Evolutionary conservation across 2,888 invertebrate genomes (phyloP).

Genomic region (Griposia aprilina): DNA sequence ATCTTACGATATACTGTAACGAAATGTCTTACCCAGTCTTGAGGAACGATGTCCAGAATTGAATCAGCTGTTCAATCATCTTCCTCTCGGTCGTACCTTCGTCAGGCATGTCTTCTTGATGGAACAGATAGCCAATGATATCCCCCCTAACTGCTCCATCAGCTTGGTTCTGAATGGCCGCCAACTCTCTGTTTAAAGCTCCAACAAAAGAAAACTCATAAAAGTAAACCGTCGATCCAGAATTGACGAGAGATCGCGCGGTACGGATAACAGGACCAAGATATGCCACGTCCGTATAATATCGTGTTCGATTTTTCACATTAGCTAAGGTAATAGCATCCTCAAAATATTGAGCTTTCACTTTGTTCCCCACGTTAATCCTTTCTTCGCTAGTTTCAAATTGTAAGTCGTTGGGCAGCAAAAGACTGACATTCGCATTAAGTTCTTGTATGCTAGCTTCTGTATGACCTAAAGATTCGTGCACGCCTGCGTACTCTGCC

Average conservation of each 20-base stretch:
- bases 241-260: constrained; percentile 75
- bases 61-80: constrained; percentile 72
- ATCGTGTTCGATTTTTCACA: constrained; percentile 72
- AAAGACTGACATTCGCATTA: constrained; percentile 69
- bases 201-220: constrained; percentile 91
- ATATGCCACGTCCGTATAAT: constrained; percentile 80
- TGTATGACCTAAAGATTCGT: constrained; percentile 74
- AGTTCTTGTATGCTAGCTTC: constrained; percentile 69
- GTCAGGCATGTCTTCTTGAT: constrained; percentile 61
- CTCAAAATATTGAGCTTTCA: constrained; percentile 79
- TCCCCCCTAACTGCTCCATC: constrained; percentile 90
- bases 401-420: constrained; percentile 79
- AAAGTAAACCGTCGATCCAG: constrained; percentile 87
- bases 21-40: constrained; percentile 85
- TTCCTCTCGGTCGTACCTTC: constrained; percentile 66
- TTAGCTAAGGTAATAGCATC: constrained; percentile 69
- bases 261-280: constrained; percentile 77
- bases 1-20: not conserved
- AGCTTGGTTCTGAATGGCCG: constrained; percentile 77
- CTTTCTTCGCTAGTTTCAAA: constrained; percentile 70
- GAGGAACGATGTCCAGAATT: constrained; percentile 87
- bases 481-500: constrained; percentile 79
- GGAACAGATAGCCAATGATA: constrained; percentile 89
- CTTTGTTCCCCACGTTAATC: constrained; percentile 61
- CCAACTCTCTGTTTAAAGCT: constrained; percentile 83